Evolutionary conservation across 2,888 invertebrate species (phyloP).

Genomic region (Cantharis rustica): DNA sequence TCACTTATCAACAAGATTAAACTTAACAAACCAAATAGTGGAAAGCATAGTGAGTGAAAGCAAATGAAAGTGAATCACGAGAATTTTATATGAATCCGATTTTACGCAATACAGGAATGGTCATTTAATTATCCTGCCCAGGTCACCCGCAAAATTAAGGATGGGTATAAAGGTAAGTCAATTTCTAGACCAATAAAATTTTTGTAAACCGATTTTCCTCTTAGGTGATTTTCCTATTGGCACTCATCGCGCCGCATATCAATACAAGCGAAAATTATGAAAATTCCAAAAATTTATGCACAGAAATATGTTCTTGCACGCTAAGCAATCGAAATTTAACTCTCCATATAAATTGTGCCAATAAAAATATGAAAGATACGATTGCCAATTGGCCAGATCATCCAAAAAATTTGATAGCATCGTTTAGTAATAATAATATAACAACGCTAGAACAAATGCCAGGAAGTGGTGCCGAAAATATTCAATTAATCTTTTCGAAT

Average conservation of each 20-base stretch:
- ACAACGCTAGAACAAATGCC: constrained; percentile 58
- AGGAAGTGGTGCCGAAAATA: constrained; percentile 53
- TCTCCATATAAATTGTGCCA: constrained; percentile 46
- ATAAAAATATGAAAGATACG: constrained; percentile 39
- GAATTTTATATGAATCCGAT: background rate
- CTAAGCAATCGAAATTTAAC: constrained; percentile 32
- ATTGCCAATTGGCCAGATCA: constrained; percentile 53
- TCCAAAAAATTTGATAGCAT: constrained; percentile 57
- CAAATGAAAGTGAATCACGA: background rate
- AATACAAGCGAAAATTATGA: constrained; percentile 28
- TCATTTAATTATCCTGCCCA: background rate
- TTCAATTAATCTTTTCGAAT: constrained; percentile 60
- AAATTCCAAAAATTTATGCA: constrained; percentile 36
- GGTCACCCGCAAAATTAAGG: background rate
- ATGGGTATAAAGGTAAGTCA: background rate
- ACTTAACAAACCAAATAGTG: background rate
- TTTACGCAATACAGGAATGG: background rate
- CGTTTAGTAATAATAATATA: constrained; percentile 64
- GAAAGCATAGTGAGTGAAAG: background rate
- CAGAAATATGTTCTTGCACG: constrained; percentile 43
- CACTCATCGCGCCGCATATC: background rate
- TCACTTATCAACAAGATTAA: background rate
- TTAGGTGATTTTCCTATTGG: background rate
- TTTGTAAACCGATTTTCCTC: too few species aligned
- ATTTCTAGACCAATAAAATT: background rate